Evolutionary conservation across 2,797 vertebrate genomes (phyloP).

Genomic region (Micropoecilia bifurca): DNA sequence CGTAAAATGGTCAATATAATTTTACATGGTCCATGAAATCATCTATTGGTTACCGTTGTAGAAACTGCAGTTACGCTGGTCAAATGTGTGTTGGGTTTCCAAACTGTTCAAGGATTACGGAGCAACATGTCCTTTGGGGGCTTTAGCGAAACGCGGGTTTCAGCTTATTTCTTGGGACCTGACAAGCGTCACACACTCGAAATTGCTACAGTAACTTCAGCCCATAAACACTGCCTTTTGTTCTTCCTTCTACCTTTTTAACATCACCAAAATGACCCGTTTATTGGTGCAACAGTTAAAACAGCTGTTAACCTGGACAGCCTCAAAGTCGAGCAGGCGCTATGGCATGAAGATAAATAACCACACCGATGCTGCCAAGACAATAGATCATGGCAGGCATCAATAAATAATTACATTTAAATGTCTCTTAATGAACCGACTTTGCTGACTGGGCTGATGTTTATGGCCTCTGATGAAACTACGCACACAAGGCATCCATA

Average conservation of each 20-base stretch:
- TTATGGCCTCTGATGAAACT: constrained; percentile 80
- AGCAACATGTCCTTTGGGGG: constrained; percentile 15
- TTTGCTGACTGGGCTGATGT: constrained; percentile 82
- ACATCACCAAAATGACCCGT: constrained; percentile 40
- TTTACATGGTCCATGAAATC: constrained; percentile 74
- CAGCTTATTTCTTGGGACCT: not conserved
- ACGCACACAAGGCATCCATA: constrained; percentile 78
- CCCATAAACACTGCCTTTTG: constrained; percentile 1
- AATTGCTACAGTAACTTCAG: not conserved
- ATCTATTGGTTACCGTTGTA: constrained; percentile 63
- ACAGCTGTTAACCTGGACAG: constrained; percentile 73
- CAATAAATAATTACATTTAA: constrained; percentile 89
- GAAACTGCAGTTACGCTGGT: constrained; percentile 58
- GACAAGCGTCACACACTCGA: not conserved
- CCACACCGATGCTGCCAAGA: constrained; percentile 59
- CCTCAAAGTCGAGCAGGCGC: constrained; percentile 56
- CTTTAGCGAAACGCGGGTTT: not conserved
- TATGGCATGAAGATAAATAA: constrained; percentile 67
- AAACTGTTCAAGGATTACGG: constrained; percentile 46
- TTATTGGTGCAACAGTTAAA: constrained; percentile 69
- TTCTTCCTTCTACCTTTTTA: constrained; percentile 16
- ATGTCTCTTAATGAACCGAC: constrained; percentile 83
- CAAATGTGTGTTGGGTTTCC: constrained; percentile 66
- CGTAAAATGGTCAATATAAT: constrained; percentile 78
- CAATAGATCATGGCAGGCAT: constrained; percentile 83